Evolutionary conservation across 2,888 invertebrate genomes (phyloP), one percentile per base, ranked within the genome.

Genomic region (Tachina grossa): DNA sequence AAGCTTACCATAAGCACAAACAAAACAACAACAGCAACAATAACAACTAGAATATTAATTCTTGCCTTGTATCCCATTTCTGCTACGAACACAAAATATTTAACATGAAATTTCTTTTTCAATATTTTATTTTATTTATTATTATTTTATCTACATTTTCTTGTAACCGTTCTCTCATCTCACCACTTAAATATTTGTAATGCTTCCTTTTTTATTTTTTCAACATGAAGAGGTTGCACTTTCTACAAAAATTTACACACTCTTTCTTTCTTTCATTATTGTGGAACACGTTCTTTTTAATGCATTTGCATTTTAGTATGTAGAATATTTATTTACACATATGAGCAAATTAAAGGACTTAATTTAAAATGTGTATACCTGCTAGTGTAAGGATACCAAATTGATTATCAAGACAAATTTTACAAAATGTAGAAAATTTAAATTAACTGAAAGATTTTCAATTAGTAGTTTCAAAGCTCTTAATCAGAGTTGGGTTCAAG

Each of bases 1-100:
- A 79, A 76, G 55, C 74, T 76, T 85, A 80, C 66, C 63, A 79
- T 72, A 79, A 79, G 76, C 65, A 63, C 72, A 74, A 72, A 47
- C 72, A 39, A 22, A 22, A 2, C 41, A 31, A 31, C 11, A 63
- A 61, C 41, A 77, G 39, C 11, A 72, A 80, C 31, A 51, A 71
- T 14, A 55, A 68, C 41, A 66, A 19, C 16, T 66, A 39, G 10
- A 55, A 13, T 77, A 47, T 85, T 80, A n/a, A 69, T 59, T 57
- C 77, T 78, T 82, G 61, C 51, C 31, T 77, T 14, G 31, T 51
- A 51, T 51, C 13, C 71, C 51, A 69, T 14, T 66, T 22, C 55
- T n/a, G 1, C 55, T 49, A 53, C 43, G 39, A 31, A 68, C 72
- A n/a, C 45, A 22, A 43, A 22, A 57, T 16, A 59, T 61, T 31